These are phyloP conservation scores for Hormaphis cornu DNA, from an alignment of 1,140 invertebrate species.

Conservation along the genomic window DNA sequence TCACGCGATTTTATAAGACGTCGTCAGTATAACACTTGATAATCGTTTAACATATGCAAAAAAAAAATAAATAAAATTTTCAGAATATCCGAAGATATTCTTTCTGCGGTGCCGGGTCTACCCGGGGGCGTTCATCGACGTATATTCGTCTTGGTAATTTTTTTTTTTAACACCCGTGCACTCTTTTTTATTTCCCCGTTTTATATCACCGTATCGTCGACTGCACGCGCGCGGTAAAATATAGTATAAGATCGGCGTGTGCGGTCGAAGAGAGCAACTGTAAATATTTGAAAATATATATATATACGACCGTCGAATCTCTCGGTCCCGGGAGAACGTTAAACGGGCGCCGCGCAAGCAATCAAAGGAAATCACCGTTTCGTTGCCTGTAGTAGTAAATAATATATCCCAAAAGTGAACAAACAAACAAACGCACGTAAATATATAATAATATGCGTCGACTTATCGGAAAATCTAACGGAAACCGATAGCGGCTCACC, in stretches of 20 bases:
- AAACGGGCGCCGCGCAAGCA: neutral
- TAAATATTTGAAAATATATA: neutral
- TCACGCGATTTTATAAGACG: no score
- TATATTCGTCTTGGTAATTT: no score
- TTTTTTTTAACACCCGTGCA: no score
- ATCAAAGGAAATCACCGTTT: constrained; percentile 19
- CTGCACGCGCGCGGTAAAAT: no score
- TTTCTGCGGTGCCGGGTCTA: no score
- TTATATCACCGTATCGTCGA: no score
- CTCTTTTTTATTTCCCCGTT: no score
- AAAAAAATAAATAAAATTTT: no score
- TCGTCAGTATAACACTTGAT: no score
- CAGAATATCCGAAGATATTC: no score
- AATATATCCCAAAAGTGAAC: neutral
- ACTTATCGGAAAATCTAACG: neutral
- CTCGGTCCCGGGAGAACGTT: constrained; percentile 21
- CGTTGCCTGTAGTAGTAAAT: neutral
- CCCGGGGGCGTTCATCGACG: no score
- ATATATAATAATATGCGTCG: neutral
- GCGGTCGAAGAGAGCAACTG: neutral
- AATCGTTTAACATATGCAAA: no score
- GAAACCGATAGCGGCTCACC: neutral
- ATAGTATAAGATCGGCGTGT: neutral
- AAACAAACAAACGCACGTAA: neutral
- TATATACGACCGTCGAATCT: constrained; percentile 3